phyloP scores from a whole-genome alignment of 2,888 invertebrate species.

The Campaea margaritaria region DNA sequence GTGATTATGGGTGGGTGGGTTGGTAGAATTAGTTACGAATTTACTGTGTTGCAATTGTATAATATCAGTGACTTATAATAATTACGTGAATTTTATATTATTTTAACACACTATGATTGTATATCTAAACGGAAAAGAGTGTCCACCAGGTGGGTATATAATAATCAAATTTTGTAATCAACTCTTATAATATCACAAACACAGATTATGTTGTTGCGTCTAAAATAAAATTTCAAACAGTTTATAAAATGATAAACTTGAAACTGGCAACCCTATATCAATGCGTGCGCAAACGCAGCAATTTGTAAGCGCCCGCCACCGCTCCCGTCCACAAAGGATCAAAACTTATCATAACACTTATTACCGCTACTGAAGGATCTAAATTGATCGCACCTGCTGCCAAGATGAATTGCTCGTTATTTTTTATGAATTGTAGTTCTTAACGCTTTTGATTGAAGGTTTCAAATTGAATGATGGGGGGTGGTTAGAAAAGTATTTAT shows the following conservation, averaged over 20 bases:
- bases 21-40: too few relatives aligned
- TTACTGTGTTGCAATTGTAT: too few relatives aligned
- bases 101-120: too few relatives aligned
- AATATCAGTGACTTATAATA: too few relatives aligned
- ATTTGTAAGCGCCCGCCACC: slow-evolving; percentile 67
- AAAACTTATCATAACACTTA: slow-evolving; percentile 50
- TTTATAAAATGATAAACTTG: not conserved
- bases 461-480: slow-evolving; percentile 6
- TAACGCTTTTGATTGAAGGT: slow-evolving; percentile 2
- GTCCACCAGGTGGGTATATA: too few relatives aligned
- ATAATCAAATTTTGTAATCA: too few relatives aligned
- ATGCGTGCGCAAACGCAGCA: slow-evolving; percentile 68
- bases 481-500: slow-evolving; percentile 40
- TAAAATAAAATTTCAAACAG: not conserved
- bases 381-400: slow-evolving; percentile 30
- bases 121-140: too few relatives aligned
- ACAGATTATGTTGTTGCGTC: too few relatives aligned
- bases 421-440: not conserved
- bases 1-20: too few relatives aligned
- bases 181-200: too few relatives aligned
- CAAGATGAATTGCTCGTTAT: slow-evolving; percentile 9
- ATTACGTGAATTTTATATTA: too few relatives aligned
- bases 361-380: slow-evolving; percentile 33
- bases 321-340: slow-evolving; percentile 49
- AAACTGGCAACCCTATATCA: slow-evolving; percentile 54